Conservation (phyloP, 2,797 vertebrate species). For the Ctenopoma kingsleyae region DNA sequence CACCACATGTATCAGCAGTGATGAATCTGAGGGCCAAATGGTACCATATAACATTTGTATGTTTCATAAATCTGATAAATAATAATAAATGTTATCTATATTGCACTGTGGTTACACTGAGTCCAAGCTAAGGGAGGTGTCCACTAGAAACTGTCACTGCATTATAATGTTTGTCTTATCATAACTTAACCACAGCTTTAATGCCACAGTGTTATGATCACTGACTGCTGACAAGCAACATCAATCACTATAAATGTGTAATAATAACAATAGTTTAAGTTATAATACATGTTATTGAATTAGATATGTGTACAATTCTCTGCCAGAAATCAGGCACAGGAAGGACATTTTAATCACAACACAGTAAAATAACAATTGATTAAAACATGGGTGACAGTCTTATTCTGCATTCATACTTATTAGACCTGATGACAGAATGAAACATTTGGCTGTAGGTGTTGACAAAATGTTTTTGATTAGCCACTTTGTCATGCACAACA, state of each 20-base stretch:
- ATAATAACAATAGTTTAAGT: neutral
- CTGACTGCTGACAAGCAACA: constrained; percentile 1
- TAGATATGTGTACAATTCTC: neutral
- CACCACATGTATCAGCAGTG: neutral
- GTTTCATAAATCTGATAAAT: neutral
- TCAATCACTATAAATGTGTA: neutral
- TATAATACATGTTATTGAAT: no score
- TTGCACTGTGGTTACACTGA: neutral
- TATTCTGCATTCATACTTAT: neutral
- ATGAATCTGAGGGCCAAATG: neutral
- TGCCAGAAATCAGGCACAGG: neutral
- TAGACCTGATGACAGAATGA: constrained; percentile 2
- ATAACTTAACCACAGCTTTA: constrained; percentile 21
- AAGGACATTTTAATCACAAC: neutral
- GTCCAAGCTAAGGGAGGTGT: neutral
- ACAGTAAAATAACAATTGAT: neutral
- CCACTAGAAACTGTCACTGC: neutral
- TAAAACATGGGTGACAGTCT: neutral
- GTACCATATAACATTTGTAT: neutral
- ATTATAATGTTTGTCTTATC: constrained; percentile 1
- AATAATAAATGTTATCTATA: neutral
- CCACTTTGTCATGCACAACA: constrained; percentile 7
- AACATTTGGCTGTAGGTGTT: neutral
- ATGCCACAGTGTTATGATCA: neutral
- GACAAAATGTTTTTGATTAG: constrained; percentile 9